A percentile compares a stretch with the other conserved stretches of the same genome.
phyloP scores from a whole-genome alignment of 2,888 invertebrate genomes.

The Chydorus sphaericus region DNA sequence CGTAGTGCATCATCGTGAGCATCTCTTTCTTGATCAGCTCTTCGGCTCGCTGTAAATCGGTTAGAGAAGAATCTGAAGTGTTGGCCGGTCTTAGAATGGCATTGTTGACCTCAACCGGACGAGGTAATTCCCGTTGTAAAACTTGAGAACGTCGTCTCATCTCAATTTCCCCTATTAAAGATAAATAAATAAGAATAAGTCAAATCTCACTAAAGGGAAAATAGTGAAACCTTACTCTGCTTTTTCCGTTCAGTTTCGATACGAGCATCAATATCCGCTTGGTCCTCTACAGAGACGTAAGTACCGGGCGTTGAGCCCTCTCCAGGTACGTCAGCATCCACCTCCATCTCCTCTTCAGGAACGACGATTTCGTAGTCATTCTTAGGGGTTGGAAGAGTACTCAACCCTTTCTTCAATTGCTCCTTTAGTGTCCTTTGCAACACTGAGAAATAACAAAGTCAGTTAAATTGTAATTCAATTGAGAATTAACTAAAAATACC shows the following conservation, averaged over 20 bases:
- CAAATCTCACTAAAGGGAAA: background rate
- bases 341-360: conserved; percentile 57
- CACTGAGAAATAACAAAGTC: background rate
- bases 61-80: conserved; percentile 58
- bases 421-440: conserved; percentile 39
- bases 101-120: conserved; percentile 73
- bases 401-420: conserved; percentile 59
- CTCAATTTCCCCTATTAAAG: conserved; percentile 42
- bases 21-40: conserved; percentile 92
- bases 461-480: background rate
- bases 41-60: conserved; percentile 81
- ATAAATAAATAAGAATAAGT: background rate
- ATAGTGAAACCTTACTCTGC: conserved; percentile 1
- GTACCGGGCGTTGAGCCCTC: conserved; percentile 30
- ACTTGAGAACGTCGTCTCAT: conserved; percentile 65
- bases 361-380: conserved; percentile 99
- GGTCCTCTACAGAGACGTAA: conserved; percentile 52
- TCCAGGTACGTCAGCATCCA: background rate
- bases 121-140: conserved; percentile 68
- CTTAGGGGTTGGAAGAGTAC: conserved; percentile 70
- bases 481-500: background rate
- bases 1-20: conserved; percentile 86
- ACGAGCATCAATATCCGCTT: conserved; percentile 67
- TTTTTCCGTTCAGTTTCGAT: conserved; percentile 39
- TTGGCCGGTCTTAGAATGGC: conserved; percentile 56